A percentile compares a stretch with the other conserved stretches of the same genome.
Evolutionary conservation across 2,797 vertebrate species (phyloP).

Genomic region (Macropus fuliginosus): DNA sequence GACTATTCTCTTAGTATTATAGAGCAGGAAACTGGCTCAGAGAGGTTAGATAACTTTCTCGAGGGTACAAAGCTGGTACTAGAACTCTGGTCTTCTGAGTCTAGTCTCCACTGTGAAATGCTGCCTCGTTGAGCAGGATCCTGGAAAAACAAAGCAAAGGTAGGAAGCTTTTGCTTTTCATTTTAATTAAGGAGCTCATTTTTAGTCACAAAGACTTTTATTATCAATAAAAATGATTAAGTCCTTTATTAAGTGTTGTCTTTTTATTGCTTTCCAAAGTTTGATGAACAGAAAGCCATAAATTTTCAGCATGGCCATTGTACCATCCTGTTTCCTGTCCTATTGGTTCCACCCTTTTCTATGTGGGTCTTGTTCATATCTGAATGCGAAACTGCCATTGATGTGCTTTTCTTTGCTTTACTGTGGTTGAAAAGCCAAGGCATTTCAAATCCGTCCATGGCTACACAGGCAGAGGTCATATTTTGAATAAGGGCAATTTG

Average conservation of each 20-base stretch:
- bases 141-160: slow-evolving; percentile 54
- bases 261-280: slow-evolving; percentile 19
- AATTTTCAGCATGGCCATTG: not conserved
- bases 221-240: slow-evolving; percentile 24
- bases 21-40: not conserved
- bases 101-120: not conserved
- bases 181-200: not conserved
- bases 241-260: not conserved
- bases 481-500: not conserved
- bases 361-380: slow-evolving; percentile 21
- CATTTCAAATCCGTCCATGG: slow-evolving; percentile 16
- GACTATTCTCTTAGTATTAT: not conserved
- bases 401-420: not conserved
- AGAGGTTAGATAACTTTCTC: not conserved
- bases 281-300: slow-evolving; percentile 7
- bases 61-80: not conserved
- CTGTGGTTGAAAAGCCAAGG: slow-evolving; percentile 46
- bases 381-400: slow-evolving; percentile 13
- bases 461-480: not conserved
- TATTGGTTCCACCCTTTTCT: slow-evolving; percentile 5
- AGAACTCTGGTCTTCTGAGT: not conserved
- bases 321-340: slow-evolving; percentile 7
- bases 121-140: not conserved
- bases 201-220: slow-evolving; percentile 30
- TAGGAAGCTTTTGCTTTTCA: slow-evolving; percentile 48